Conservation (phyloP, 1,140 invertebrate genomes). For the Cylas formicarius region DNA sequence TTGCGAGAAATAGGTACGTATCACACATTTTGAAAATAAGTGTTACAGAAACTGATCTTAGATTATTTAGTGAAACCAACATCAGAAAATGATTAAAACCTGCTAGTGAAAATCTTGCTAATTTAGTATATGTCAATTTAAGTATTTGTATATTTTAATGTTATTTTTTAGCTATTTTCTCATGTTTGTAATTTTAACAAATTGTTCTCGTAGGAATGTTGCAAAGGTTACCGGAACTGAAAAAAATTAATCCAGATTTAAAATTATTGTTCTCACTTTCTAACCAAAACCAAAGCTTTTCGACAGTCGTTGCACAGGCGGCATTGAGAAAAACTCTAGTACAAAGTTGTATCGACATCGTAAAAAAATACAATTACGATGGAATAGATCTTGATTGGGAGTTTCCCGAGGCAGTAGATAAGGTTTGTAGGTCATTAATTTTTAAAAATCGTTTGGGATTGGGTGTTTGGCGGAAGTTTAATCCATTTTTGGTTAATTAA, state of each 20-base stretch:
- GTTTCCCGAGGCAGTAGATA: constrained; percentile 8
- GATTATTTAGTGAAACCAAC: no score
- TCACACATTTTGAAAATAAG: no score
- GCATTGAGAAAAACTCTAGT: constrained; percentile 12
- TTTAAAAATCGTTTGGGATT: background rate
- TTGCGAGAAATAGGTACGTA: constrained; percentile 11
- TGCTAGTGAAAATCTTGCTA: no score
- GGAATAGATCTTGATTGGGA: constrained; percentile 47
- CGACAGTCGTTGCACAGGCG: constrained; percentile 14
- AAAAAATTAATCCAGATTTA: constrained; percentile 51
- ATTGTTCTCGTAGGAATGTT: constrained; percentile 11
- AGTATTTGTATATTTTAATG: no score
- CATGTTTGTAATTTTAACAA: background rate
- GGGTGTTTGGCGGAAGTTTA: background rate
- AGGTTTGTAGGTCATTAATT: no score
- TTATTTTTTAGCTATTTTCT: background rate
- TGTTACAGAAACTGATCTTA: no score
- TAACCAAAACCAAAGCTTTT: constrained; percentile 33
- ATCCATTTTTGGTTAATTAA: background rate
- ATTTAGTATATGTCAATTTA: no score
- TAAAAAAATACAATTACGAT: constrained; percentile 43
- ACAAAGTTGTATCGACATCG: constrained; percentile 11
- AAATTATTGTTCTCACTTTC: constrained; percentile 64
- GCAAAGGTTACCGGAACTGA: constrained; percentile 47
- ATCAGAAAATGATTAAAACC: no score